Evolutionary conservation across 2,113 vertebrate species (phyloP), one percentile per base, ranked within the genome.

Genomic region (Onychostoma macrolepis): DNA sequence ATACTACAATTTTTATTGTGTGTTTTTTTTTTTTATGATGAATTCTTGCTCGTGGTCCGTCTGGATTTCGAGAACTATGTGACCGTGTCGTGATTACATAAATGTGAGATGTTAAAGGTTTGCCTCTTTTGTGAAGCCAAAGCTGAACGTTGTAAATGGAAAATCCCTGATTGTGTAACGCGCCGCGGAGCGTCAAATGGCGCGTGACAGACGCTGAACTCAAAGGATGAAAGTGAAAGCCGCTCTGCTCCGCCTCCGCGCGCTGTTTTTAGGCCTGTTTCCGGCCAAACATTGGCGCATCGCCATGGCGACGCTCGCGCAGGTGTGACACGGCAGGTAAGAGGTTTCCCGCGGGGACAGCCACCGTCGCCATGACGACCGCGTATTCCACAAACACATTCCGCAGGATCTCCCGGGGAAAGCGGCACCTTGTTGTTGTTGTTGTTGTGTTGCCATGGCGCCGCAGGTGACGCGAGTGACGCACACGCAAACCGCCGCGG

Each of bases 351-450:
- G n/a, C 94, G 88, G 78, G 74, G 53, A 61, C 84, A 86, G 89
- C 94, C 90, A 89, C 85, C 36, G 93, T 96, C 87, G 88, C 93
- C 93, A 80, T 45, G 88, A 92, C 87, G 93, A 96, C 94, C 90
- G 53, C 87, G 92, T 93, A 94, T 92, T 92, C 93, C 91, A 94
- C 92, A 97, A 96, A 94, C 93, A 96, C 88, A 84, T 91, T 85
- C 92, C 93, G 87, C 87, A 3, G 17, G 74, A 94, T 91, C 92
- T 94, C 91, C 94, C 91, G 89, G 82, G 65, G 88, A 94, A 53
- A 84, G 30, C 0, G 86, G 83, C 80, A 90, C 80, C 89, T 80
- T 89, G 85, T 45, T 94, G 88, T 94, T 95, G 91, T 45, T 94
- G 88, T 94, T 95, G 91, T 90, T 3, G 89, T 2, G 89, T 96